Evolutionary conservation across 2,888 invertebrate genomes (phyloP), one percentile per base, ranked within the genome.

Genomic region (Baccha elongata): DNA sequence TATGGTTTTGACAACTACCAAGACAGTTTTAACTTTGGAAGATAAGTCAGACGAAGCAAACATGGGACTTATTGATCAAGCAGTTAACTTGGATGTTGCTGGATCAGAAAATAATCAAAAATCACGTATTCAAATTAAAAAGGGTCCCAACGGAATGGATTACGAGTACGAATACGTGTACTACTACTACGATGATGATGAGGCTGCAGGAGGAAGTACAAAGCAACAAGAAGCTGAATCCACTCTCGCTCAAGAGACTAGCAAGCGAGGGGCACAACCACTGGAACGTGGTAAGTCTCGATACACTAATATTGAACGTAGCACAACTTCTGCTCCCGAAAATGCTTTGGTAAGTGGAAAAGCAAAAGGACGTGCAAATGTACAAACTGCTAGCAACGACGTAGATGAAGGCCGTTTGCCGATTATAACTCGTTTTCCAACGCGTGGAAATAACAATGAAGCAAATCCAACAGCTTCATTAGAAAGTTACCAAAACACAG

Each of bases 141-240:
- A 96, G 88, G 97, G 96, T 11, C 96, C 96, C 1, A 96, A 97
- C 87, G 97, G 97, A 1, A 95, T 96, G 89, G 97, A 97, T 88
- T 97, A 97, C 88, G 97, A 97, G 89, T 97, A 97, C 88, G 97
- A 97, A 89, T 97, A 97, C 88, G 95, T 97, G 23, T 97, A 97
- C 88, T 97, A 97, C 88, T 97, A 97, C 87, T 96, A 97, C 86
- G 96, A 96, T 85, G 96, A 96, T 3, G 94, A 93, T 53, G 92
- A 85, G 6, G 86, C 85, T 3, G 53, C 50, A 3, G 71, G 62
- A 3, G 68, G 68, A 0, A 64, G 58, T 15, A 75, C 72, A 17
- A 74, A 72, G 10, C 65, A 74, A 40, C 69, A 71, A 80, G 83
- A 75, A 67, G 69, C 64, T 44, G 75, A 84, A 62, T 52, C 84